A percentile compares a stretch with the other conserved stretches of the same genome.
Conservation (phyloP, 2,888 invertebrate species). For the Pollenia amentaria region DNA sequence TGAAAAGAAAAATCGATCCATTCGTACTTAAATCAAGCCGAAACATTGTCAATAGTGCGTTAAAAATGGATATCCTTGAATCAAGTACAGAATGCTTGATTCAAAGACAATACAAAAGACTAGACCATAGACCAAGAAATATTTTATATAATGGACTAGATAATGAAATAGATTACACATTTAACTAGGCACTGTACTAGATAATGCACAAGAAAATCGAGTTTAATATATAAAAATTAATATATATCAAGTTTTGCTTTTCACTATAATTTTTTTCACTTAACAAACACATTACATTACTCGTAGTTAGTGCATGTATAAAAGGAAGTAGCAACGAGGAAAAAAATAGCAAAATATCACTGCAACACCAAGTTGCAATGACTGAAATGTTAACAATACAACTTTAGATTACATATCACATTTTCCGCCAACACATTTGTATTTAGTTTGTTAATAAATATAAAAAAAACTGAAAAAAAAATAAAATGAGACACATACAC, state of each 20-base stretch:
- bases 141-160: too few relatives aligned
- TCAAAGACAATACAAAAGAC: too few relatives aligned
- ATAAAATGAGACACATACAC: neutral
- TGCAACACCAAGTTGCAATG: slow-evolving; percentile 42
- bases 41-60: too few relatives aligned
- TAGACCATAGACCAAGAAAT: too few relatives aligned
- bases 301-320: neutral
- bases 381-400: slow-evolving; percentile 51
- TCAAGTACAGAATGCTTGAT: too few relatives aligned
- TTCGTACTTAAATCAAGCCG: too few relatives aligned
- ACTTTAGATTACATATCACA: slow-evolving; percentile 49
- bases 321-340: slow-evolving; percentile 7
- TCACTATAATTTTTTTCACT: slow-evolving; percentile 31
- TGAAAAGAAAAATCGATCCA: too few relatives aligned
- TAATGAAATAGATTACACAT: too few relatives aligned
- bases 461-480: slow-evolving; percentile 1
- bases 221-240: neutral
- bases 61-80: too few relatives aligned
- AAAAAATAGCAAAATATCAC: slow-evolving; percentile 31
- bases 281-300: slow-evolving; percentile 11
- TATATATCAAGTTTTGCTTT: slow-evolving; percentile 7
- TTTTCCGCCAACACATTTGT: slow-evolving; percentile 55
- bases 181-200: too few relatives aligned
- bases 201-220: too few relatives aligned
- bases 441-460: slow-evolving; percentile 39